These are phyloP conservation scores for Mesocricetus auratus DNA, from an alignment of 2,113 vertebrate genomes.

Conservation along the genomic window DNA sequence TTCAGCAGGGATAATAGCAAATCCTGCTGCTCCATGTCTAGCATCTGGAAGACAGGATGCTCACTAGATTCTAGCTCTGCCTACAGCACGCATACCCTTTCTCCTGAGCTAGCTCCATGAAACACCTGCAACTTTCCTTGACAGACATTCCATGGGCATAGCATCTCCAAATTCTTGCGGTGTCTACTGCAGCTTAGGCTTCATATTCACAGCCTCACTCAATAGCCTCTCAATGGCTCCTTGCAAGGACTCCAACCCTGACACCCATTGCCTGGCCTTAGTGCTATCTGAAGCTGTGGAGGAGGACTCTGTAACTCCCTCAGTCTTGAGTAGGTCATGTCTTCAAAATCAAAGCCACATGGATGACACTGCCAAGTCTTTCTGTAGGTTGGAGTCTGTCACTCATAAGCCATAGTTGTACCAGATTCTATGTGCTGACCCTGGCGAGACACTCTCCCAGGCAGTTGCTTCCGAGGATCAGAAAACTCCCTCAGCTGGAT, in stretches of 20 bases:
- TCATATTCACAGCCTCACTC: not conserved
- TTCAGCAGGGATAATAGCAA: not conserved
- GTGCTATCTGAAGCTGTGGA: not conserved
- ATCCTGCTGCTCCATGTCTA: not conserved
- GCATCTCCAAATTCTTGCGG: not conserved
- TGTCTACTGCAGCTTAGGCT: not conserved
- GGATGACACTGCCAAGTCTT: not conserved
- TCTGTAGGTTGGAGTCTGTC: not conserved
- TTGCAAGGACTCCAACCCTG: not conserved
- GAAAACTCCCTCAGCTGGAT: not conserved
- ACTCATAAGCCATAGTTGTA: not conserved
- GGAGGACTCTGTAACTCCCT: not conserved
- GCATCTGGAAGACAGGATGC: not conserved
- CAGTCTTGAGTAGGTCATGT: not conserved
- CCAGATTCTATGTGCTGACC: not conserved
- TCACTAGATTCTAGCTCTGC: not conserved
- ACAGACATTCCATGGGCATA: no score
- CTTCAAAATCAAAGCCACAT: not conserved
- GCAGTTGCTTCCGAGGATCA: not conserved
- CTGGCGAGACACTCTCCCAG: not conserved
- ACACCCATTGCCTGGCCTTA: not conserved
- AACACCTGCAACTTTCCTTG: not conserved
- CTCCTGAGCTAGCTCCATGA: not conserved
- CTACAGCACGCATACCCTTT: not conserved
- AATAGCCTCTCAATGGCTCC: not conserved